These are phyloP conservation scores for Leptinotarsa rubiginosa DNA, from an alignment of 2,888 invertebrate genomes.

Conservation along the genomic window DNA sequence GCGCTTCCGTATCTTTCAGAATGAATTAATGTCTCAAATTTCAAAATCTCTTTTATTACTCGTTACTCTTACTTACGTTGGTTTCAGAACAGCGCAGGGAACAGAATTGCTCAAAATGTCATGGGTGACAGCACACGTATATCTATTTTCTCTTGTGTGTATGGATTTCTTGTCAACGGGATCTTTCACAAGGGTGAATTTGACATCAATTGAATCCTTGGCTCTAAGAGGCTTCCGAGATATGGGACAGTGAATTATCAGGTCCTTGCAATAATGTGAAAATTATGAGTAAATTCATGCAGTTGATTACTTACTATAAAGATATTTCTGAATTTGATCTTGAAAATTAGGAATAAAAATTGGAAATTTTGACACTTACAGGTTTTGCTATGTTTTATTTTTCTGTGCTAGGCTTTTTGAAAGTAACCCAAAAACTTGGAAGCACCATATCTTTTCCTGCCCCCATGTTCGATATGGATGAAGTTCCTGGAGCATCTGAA, in stretches of 20 bases:
- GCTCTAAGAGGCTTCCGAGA: conserved; percentile 86
- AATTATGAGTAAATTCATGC: neutral
- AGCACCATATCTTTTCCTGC: conserved; percentile 81
- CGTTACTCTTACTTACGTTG: conserved; percentile 75
- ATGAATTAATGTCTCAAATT: neutral
- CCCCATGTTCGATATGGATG: conserved; percentile 79
- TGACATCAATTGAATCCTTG: conserved; percentile 92
- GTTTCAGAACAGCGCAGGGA: conserved; percentile 90
- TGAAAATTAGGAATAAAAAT: too few relatives aligned
- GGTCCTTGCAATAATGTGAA: conserved; percentile 67
- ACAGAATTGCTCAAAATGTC: conserved; percentile 95
- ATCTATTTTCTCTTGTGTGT: conserved; percentile 90
- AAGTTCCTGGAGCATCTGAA: conserved; percentile 49
- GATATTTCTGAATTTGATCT: too few relatives aligned
- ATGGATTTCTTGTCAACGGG: conserved; percentile 88
- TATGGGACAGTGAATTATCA: conserved; percentile 84
- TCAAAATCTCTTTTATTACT: neutral
- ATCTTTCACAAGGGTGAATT: conserved; percentile 92
- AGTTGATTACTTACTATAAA: neutral
- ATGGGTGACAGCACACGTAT: conserved; percentile 97
- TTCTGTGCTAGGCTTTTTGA: conserved; percentile 87
- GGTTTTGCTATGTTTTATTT: conserved; percentile 79
- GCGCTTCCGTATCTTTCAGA: too few relatives aligned
- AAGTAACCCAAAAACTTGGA: conserved; percentile 98
- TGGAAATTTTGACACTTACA: conserved; percentile 64